phyloP scores from a whole-genome alignment of 2,888 invertebrate species.

The Erynnis tages region DNA sequence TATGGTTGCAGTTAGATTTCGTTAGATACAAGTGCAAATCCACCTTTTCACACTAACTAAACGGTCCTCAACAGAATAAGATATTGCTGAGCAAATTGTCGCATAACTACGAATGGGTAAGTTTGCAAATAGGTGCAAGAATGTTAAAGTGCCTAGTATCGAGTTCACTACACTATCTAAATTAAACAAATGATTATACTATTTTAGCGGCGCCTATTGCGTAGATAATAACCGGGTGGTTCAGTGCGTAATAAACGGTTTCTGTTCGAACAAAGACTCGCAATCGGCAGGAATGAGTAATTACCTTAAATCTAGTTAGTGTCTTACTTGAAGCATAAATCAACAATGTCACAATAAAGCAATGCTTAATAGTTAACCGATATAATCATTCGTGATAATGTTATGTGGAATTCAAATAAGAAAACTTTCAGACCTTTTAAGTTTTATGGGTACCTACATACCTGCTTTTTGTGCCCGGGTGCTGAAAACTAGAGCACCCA shows the following conservation, averaged over 20 bases:
- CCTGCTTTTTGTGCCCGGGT: no score
- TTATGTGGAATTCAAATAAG: no score
- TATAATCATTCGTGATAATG: conserved; percentile 8
- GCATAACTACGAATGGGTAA: not conserved
- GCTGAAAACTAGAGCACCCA: no score
- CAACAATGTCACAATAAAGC: conserved; percentile 35
- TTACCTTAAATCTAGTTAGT: conserved; percentile 39
- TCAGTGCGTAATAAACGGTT: conserved; percentile 26
- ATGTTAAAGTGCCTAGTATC: conserved; percentile 6
- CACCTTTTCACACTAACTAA: no score
- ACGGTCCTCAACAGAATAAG: no score
- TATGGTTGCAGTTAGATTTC: no score
- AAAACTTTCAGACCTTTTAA: no score
- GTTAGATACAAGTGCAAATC: no score
- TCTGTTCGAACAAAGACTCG: conserved; percentile 35
- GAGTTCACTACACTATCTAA: conserved; percentile 14
- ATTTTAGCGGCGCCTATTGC: conserved; percentile 32
- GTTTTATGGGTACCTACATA: no score
- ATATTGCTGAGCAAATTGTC: conserved; percentile 13
- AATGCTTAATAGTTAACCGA: conserved; percentile 14
- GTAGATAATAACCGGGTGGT: conserved; percentile 33
- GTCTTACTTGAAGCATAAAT: conserved; percentile 39
- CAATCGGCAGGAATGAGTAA: conserved; percentile 38
- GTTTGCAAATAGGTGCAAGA: conserved; percentile 18
- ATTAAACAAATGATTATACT: conserved; percentile 25